These are phyloP conservation scores for Epsilonema sp. DNA, from an alignment of 2,888 invertebrate genomes.

Conservation along the genomic window DNA sequence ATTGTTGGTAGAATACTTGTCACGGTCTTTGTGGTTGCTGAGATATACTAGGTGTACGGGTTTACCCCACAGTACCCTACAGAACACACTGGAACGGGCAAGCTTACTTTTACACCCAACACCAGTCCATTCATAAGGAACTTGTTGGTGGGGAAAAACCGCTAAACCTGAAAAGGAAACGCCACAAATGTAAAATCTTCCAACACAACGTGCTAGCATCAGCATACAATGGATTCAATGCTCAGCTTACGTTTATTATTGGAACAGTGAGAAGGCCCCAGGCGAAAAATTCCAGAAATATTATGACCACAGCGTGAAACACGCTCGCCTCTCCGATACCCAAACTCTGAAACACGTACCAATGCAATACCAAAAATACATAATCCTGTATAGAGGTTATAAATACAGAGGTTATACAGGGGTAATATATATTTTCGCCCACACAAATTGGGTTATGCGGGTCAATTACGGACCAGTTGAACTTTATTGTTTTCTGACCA, in stretches of 20 bases:
- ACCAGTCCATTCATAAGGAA: constrained; percentile 98
- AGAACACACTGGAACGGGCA: no score
- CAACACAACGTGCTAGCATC: not conserved
- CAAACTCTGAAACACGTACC: constrained; percentile 4
- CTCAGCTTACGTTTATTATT: constrained; percentile 53
- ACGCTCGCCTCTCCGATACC: constrained; percentile 70
- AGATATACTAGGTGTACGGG: no score
- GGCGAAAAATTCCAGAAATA: constrained; percentile 98
- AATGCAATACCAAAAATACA: no score
- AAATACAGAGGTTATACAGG: no score
- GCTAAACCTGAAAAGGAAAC: constrained; percentile 57
- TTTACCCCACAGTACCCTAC: no score
- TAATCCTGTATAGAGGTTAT: no score
- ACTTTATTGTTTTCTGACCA: no score
- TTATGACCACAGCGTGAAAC: constrained; percentile 93
- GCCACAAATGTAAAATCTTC: constrained; percentile 24
- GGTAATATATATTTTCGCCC: no score
- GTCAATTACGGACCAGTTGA: no score
- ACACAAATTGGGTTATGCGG: no score
- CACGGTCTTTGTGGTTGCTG: no score
- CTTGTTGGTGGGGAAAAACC: constrained; percentile 93
- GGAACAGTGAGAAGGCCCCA: constrained; percentile 98
- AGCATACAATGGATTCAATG: not conserved
- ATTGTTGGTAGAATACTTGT: no score
- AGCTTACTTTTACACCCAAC: constrained; percentile 76